phyloP scores from a whole-genome alignment of 2,888 invertebrate species.

The Cantharis lateralis region DNA sequence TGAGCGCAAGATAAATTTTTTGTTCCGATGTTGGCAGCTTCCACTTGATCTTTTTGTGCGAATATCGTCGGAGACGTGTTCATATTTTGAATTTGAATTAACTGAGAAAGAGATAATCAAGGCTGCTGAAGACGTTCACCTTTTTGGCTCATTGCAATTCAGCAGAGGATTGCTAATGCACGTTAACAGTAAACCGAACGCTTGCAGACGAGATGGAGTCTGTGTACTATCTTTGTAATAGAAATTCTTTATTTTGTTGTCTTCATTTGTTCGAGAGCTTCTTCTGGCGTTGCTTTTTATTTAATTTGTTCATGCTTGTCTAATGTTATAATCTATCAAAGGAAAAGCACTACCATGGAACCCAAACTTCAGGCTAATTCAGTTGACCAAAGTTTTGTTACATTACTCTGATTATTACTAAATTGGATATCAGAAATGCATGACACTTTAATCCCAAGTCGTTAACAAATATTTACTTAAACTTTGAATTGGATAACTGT shows the following conservation, averaged over 20 bases:
- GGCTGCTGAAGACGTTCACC: conserved; percentile 34
- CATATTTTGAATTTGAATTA: conserved; percentile 5
- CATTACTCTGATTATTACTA: neutral
- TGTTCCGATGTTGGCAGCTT: conserved; percentile 13
- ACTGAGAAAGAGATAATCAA: conserved; percentile 4
- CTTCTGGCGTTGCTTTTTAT: too few relatives aligned
- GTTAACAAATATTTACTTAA: neutral
- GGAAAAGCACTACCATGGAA: too few relatives aligned
- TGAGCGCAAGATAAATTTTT: conserved; percentile 27
- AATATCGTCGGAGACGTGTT: conserved; percentile 1
- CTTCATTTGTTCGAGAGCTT: neutral
- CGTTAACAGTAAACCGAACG: conserved; percentile 17
- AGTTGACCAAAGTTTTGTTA: neutral
- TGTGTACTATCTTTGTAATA: neutral
- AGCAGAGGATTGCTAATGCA: conserved; percentile 22
- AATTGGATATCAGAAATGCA: neutral
- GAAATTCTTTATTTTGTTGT: neutral
- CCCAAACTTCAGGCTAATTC: too few relatives aligned
- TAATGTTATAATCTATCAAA: neutral
- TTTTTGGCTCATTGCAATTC: conserved; percentile 26
- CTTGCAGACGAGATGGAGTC: conserved; percentile 32
- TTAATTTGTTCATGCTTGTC: neutral
- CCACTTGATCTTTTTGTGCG: neutral
- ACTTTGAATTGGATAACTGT: neutral
- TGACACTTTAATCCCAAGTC: neutral